A percentile compares a stretch with the other conserved stretches of the same genome.
phyloP scores from a whole-genome alignment of 2,113 vertebrate species.

The Lucifuga dentata region DNA sequence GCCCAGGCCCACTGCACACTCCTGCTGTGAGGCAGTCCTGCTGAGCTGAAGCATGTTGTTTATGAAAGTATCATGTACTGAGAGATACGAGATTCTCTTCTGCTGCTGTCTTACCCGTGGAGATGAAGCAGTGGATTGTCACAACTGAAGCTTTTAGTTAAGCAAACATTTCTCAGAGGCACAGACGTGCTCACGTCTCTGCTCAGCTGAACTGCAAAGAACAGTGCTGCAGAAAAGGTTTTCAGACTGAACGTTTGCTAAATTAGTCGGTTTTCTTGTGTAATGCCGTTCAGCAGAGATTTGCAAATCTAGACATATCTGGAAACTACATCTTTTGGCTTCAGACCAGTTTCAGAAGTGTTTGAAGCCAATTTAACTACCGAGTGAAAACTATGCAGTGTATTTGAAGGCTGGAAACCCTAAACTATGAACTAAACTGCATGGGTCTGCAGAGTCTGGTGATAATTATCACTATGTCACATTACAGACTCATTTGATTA shows the following conservation, averaged over 20 bases:
- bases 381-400: no score
- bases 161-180: slow-evolving; percentile 42
- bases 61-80: slow-evolving; percentile 38
- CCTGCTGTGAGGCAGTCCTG: slow-evolving; percentile 41
- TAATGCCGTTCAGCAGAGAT: no score
- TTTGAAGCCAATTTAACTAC: no score
- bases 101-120: slow-evolving; percentile 28
- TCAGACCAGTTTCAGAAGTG: no score
- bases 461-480: no score
- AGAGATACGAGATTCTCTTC: slow-evolving; percentile 46
- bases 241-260: neutral
- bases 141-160: slow-evolving; percentile 41
- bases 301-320: no score
- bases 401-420: no score
- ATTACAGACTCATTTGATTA: no score
- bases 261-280: no score
- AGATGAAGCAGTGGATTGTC: slow-evolving; percentile 46
- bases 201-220: slow-evolving; percentile 1
- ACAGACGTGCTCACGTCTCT: neutral
- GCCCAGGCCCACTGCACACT: slow-evolving; percentile 43
- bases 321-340: no score
- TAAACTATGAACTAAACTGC: no score
- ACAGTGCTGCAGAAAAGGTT: slow-evolving; percentile 14
- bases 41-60: slow-evolving; percentile 59
- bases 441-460: no score